These are phyloP conservation scores for Montipora sp. DNA, from an alignment of 64 coral and sea anemone species.

Conservation along the genomic window DNA sequence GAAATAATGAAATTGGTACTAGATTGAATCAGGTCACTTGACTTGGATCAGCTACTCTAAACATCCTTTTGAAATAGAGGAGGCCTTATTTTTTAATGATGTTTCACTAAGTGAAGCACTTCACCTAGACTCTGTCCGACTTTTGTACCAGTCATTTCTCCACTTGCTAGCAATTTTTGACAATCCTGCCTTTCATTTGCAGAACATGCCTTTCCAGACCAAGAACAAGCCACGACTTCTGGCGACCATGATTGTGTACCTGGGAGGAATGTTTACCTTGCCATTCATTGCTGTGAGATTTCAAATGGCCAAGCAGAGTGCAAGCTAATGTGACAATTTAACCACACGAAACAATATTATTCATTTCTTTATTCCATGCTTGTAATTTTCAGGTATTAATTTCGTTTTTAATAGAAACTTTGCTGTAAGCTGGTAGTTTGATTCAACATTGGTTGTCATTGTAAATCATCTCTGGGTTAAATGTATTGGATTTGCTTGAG, in stretches of 20 bases:
- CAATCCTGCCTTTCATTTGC: background rate
- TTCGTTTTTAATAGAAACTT: background rate
- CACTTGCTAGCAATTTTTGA: too few relatives aligned
- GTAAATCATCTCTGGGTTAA: background rate
- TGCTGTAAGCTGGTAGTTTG: background rate
- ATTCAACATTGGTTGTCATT: background rate
- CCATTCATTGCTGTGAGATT: constrained; percentile 98
- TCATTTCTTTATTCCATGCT: background rate
- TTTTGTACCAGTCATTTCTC: too few relatives aligned
- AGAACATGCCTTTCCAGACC: constrained; percentile 99
- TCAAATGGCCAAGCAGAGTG: constrained; percentile 93
- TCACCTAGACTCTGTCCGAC: too few relatives aligned
- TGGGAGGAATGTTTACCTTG: constrained; percentile 79
- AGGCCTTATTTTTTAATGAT: too few relatives aligned
- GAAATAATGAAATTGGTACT: too few relatives aligned
- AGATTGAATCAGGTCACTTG: too few relatives aligned
- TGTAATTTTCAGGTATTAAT: background rate
- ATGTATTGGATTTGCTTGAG: background rate
- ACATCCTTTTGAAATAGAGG: too few relatives aligned
- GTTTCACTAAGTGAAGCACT: too few relatives aligned
- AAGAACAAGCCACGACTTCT: constrained; percentile 98
- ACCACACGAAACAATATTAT: background rate
- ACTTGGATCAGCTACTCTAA: too few relatives aligned
- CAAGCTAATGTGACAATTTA: background rate
- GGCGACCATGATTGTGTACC: constrained; percentile 78